Evolutionary conservation across 1,140 invertebrate species (phyloP), one percentile per base, ranked within the genome.

Genomic region (Myzus persicae): DNA sequence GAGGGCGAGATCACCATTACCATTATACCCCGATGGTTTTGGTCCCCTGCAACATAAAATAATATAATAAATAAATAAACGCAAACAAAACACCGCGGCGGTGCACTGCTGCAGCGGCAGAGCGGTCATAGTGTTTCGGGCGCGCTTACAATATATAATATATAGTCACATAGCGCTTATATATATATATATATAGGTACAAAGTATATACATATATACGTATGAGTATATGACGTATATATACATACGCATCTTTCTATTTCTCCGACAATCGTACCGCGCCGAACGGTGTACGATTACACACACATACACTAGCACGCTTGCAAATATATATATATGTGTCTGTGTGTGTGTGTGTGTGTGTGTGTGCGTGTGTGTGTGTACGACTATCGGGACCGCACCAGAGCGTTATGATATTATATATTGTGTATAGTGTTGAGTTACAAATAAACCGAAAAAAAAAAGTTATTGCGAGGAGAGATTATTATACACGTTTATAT

Each of bases 31-130:
- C 42, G 14, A 24, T 6, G 44, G 31, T 38, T 51, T 89, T 6
- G 18, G 9, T 18, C 22, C 46, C n/a, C 20, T 36, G 46, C 44
- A 26, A 51, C 4, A 11, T 48, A n/a, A n/a, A n/a, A 88, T 51
- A 51, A 24, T 51, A 88, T 51, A 87, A 89, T 76, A 76, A 76
- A 76, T 76, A n/a, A n/a, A 76, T 89, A 89, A 89, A 89, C 46
- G 44, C 87, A 51, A 89, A 89, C 85, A 88, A 48, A 88, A 88
- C 85, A 18, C n/a, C n/a, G 84, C 85, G 40, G 40, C 20, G 51
- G 24, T 7, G 8, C 54, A 26, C 54, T 8, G 54, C 54, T 8
- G 24, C 51, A 26, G 54, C 54, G 26, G 59, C 42, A 0, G 42
- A 44, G 42, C 59, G 59, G 31, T 67, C 59, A 14, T 67, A 76